Evolutionary conservation across 2,797 vertebrate species (phyloP), one percentile per base, ranked within the genome.

Genomic region (Betta splendens): DNA sequence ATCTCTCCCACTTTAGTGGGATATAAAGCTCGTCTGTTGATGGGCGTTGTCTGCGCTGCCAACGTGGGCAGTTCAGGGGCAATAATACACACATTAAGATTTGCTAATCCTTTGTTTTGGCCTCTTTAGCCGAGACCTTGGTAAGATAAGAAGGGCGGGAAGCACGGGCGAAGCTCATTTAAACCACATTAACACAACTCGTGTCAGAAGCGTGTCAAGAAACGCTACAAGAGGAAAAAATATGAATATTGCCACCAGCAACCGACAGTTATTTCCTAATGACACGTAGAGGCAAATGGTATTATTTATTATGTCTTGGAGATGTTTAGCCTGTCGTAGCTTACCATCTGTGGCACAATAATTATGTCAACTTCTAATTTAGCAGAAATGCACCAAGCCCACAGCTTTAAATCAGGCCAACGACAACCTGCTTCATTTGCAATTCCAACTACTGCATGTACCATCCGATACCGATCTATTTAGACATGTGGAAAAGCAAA

Each of bases 71-170:
- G 65, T 55, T 48, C 18, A 46, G 45, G 56, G 69, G 56, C 69
- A 58, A 81, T 74, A 69, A 69, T 79, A 84, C 44, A 77, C 69
- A 79, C 72, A 85, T 87, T 81, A 82, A 83, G 51, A 85, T 75
- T 55, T 61, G 64, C 56, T 84, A 88, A 89, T 88, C 69, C 76
- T 73, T 77, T 78, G 64, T 66, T 75, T 74, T 49, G 64, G 58
- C 66, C 44, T 68, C 37, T 60, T 70, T 13, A 55, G 69, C 53
- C 69, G 49, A 77, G 69, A 80, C 75, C 48, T 72, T 5, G 38
- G 67, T 78, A 62, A 80, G 67, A 75, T 32, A 58, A 31, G 16
- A 56, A 13, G 53, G 23, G 45, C 1, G 3, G 7, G 43, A 46
- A 29, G 26, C 45, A 66, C 20, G 7, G 36, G 45, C 36, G 26